Evolutionary conservation across 2,113 vertebrate species (phyloP).

Genomic region (Pomatostomus ruficeps): DNA sequence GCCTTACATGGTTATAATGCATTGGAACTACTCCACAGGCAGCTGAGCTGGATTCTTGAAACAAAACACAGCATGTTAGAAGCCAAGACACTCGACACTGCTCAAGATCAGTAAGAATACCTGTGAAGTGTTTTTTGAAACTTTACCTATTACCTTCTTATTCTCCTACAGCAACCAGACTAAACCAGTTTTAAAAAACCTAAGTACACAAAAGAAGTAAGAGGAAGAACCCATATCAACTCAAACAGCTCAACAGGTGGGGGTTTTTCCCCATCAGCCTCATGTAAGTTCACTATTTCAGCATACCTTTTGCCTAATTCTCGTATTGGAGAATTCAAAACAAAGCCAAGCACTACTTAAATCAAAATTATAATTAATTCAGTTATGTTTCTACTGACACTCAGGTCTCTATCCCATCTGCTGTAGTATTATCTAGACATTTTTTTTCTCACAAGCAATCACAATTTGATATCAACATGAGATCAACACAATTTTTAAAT

Average conservation of each 20-base stretch:
- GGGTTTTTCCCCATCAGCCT: background rate
- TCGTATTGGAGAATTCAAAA: background rate
- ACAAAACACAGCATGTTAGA: background rate
- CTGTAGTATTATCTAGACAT: background rate
- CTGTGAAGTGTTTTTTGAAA: background rate
- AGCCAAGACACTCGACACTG: background rate
- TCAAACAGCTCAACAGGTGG: background rate
- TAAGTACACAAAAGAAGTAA: background rate
- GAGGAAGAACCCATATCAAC: background rate
- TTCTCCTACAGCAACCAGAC: background rate
- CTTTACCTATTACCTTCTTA: background rate
- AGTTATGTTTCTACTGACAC: background rate
- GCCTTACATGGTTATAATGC: background rate
- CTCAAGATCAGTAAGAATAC: background rate
- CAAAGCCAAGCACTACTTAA: background rate
- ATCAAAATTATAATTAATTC: background rate
- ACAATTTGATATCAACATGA: background rate
- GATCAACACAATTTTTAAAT: background rate
- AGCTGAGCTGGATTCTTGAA: background rate
- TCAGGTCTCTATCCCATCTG: background rate
- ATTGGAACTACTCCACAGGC: background rate
- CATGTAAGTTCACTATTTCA: background rate
- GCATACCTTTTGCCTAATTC: background rate
- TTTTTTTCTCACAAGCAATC: background rate
- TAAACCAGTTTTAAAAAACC: background rate